Base-by-base conservation (phyloP, 2,113 vertebrate species). In the Lonchura striata region DNA sequence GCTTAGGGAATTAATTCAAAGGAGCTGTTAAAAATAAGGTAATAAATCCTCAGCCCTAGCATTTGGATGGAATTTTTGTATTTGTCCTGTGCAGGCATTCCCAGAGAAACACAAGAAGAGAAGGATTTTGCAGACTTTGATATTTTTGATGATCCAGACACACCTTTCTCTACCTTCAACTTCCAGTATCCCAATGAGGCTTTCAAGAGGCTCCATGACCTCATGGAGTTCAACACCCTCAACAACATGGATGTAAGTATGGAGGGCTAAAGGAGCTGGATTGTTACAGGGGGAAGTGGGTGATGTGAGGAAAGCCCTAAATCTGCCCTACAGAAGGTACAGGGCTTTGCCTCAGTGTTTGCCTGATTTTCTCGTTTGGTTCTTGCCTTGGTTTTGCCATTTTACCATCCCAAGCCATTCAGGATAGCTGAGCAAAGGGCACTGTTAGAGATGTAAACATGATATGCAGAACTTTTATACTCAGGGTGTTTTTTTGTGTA, bases 161-260 rank as follows among this genome's bases (percentile, higher is more conserved):
- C 98, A 15, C 99, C 99, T 0, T 99, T 98, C 96, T 99, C 99
- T 33, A 99, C 99, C 2, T 99, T 99, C 95, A 99, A 99, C 97
- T 99, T 99, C 94, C 99, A 99, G 41, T 99, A 99, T 96, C 92
- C 99, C 85, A 99, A 99, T 44, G 97, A 99, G 86, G 99, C 99
- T 19, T 99, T 98, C 94, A 98, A 97, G 77, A 98, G 98, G 81
- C 98, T 99, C 15, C 99, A 99, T 13, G 98, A 99, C 88, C 98
- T 99, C 11, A 99, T 99, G 99, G 98, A 99, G 88, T 99, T 99
- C 97, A 99, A 99, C 94, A 99, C 99, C 3, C 98, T 99, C 71
- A 99, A 99, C 97, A 99, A 99, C 96, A 98, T 99, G 28, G 98
- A 99, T 52, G 99, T 99, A 92, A 82, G 99, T 98, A 71, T 88